Evolutionary conservation across 1,140 invertebrate species (phyloP).

Genomic region (Penaeus chinensis): DNA sequence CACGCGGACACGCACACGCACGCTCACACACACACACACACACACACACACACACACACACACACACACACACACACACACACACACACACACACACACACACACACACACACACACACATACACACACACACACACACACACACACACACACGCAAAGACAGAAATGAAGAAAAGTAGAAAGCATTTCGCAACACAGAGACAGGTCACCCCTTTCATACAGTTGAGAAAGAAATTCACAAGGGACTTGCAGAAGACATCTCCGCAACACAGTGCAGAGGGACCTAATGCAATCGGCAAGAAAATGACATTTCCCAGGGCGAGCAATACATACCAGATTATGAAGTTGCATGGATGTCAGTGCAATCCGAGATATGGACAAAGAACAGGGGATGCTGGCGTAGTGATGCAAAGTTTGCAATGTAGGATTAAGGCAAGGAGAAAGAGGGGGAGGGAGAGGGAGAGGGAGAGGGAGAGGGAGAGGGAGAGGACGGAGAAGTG

Average conservation of each 20-base stretch:
- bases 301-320: no score
- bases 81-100: neutral
- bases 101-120: neutral
- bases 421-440: neutral
- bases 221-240: slow-evolving; percentile 1
- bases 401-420: neutral
- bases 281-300: no score
- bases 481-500: neutral
- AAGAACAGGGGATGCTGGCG: no score
- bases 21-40: neutral
- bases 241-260: no score
- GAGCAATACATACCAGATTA: no score
- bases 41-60: neutral
- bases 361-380: no score
- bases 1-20: neutral
- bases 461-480: neutral
- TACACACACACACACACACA: neutral
- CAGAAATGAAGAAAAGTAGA: neutral
- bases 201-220: no score
- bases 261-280: no score
- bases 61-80: neutral
- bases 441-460: neutral
- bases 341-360: no score
- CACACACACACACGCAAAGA: neutral
- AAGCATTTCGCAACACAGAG: no score